Evolutionary conservation across 2,888 invertebrate species (phyloP), one percentile per base, ranked within the genome.

Genomic region (Coecobrya sp.): DNA sequence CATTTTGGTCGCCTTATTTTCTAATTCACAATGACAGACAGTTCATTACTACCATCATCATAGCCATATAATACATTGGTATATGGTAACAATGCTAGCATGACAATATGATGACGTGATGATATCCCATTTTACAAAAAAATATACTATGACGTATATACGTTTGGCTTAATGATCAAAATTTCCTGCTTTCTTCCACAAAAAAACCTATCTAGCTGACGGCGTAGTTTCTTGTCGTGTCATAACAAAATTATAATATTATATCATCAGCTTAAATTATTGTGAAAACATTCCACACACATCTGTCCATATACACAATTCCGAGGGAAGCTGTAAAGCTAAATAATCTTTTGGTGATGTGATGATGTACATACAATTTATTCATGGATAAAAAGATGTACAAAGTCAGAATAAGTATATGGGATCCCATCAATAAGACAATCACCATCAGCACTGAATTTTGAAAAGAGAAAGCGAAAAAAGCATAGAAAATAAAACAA

Each of bases 1-100:
- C 85, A 90, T 90, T 85, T 85, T 85, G 76, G 85, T 85, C 89
- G 85, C 84, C 89, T 90, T 89, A 82, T 68, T 82, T 68, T 89
- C 81, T 70, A 82, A 89, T 89, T 45, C 79, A 70, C 7, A n/a
- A n/a, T n/a, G n/a, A n/a, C n/a, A 49, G 27, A 76, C 25, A 70
- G 70, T 59, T 59, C 4, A n/a, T 19, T 5, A 27, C 30, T 0
- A 30, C 45, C 1, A n/a, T 42, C n/a, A 5, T 36, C 70, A 70
- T 36, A 2, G 16, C 16, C 10, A 70, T n/a, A 62, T 4, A 62
- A 25, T 10, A 8, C 62, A n/a, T 25, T 0, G 11, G 25, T n/a
- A 25, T n/a, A 25, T 4, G 10, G 62, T 25, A 2, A 62, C 19
- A 25, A 19, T 62, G 11, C 7, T 10, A 62, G 4, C 8, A 19